phyloP scores from a whole-genome alignment of 1,140 invertebrate genomes.

The Myzus persicae region DNA sequence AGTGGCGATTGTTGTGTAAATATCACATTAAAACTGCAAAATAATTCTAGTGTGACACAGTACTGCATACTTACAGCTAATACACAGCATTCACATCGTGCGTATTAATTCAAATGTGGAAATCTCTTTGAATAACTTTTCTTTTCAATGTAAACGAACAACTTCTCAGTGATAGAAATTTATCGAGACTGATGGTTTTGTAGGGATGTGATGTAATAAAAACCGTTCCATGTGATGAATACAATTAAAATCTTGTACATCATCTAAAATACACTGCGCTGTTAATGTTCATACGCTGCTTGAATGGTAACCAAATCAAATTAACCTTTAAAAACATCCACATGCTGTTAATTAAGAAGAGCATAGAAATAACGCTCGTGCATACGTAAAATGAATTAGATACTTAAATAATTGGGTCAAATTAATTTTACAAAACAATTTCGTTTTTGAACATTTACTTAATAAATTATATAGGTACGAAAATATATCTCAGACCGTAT shows the following conservation, averaged over 20 bases:
- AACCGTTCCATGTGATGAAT: neutral
- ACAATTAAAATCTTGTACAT: neutral
- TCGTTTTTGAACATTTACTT: conserved; percentile 1
- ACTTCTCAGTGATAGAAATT: neutral
- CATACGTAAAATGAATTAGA: neutral
- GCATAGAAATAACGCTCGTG: neutral
- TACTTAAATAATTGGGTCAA: neutral
- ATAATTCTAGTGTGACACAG: neutral
- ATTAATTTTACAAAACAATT: neutral
- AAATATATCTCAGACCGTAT: neutral
- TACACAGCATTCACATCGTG: neutral
- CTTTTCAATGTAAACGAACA: neutral
- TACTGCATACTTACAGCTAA: neutral
- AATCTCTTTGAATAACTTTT: neutral
- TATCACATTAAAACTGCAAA: neutral
- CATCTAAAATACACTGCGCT: too few species aligned
- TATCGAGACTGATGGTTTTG: neutral
- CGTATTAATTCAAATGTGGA: neutral
- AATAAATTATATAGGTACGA: neutral
- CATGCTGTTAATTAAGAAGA: neutral
- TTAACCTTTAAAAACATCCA: neutral
- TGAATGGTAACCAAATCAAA: neutral
- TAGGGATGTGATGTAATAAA: neutral
- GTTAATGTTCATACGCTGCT: too few species aligned
- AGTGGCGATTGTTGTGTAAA: neutral